Conservation (phyloP, 2,113 vertebrate species). For the Lophotis ruficrista region DNA sequence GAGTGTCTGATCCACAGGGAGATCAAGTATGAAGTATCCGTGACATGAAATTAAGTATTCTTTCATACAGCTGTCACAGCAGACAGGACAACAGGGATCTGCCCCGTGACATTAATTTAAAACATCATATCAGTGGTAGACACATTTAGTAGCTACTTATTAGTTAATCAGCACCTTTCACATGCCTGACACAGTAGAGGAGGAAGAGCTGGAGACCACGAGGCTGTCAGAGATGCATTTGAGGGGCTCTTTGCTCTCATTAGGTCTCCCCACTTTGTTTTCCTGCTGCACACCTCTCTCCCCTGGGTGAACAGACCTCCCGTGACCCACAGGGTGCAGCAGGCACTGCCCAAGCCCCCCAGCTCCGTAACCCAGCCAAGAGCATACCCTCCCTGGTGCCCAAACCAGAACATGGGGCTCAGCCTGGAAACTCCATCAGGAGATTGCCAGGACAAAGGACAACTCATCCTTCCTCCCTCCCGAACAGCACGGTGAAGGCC, state of each 20-base stretch:
- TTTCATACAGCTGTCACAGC: neutral
- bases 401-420: neutral
- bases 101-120: neutral
- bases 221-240: neutral
- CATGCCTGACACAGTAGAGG: neutral
- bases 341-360: rapidly evolving
- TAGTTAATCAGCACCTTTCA: neutral
- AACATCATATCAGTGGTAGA: neutral
- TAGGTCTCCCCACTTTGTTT: neutral
- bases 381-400: neutral
- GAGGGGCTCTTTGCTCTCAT: neutral
- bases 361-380: neutral
- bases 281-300: neutral
- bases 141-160: neutral
- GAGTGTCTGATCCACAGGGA: neutral
- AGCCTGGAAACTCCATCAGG: neutral
- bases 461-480: neutral
- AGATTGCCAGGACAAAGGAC: neutral
- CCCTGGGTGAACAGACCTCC: too few relatives aligned
- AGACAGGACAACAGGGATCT: neutral
- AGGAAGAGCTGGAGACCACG: neutral
- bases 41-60: neutral
- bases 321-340: neutral
- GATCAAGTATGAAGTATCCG: neutral
- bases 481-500: neutral